Conservation (phyloP, 2,797 vertebrate species). For the Acanthurus leucopareius region DNA sequence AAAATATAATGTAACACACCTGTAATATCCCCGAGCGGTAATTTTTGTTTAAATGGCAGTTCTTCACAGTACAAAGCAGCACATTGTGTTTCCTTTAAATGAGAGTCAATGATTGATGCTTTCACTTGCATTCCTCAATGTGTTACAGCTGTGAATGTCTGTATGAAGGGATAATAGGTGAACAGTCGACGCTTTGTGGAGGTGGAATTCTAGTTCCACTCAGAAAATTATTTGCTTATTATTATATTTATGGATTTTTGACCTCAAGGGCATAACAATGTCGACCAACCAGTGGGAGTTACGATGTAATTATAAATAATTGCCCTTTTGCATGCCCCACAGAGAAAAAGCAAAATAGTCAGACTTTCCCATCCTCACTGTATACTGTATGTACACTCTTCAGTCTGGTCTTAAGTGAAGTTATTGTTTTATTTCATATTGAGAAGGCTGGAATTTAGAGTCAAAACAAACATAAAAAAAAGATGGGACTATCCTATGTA, state of each 20-base stretch:
- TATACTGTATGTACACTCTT: not conserved
- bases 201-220: not conserved
- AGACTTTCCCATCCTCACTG: not conserved
- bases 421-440: conserved; percentile 12
- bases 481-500: not conserved
- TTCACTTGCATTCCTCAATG: not conserved
- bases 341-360: conserved; percentile 16
- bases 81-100: not conserved
- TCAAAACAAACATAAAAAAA: not conserved
- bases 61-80: too few relatives aligned
- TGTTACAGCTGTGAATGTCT: too few relatives aligned
- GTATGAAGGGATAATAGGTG: not conserved
- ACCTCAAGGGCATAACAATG: conserved; percentile 16
- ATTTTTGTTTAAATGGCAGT: too few relatives aligned
- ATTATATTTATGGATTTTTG: conserved; percentile 4
- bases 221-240: conserved; percentile 12
- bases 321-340: conserved; percentile 13
- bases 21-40: too few relatives aligned
- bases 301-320: conserved; percentile 33
- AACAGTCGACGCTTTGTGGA: not conserved
- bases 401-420: not conserved
- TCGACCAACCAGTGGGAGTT: conserved; percentile 8
- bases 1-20: too few relatives aligned
- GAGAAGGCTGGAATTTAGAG: conserved; percentile 3
- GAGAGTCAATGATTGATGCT: conserved; percentile 17